These are phyloP conservation scores for Caradrina clavipalpis DNA, from an alignment of 2,888 invertebrate genomes.

Conservation along the genomic window DNA sequence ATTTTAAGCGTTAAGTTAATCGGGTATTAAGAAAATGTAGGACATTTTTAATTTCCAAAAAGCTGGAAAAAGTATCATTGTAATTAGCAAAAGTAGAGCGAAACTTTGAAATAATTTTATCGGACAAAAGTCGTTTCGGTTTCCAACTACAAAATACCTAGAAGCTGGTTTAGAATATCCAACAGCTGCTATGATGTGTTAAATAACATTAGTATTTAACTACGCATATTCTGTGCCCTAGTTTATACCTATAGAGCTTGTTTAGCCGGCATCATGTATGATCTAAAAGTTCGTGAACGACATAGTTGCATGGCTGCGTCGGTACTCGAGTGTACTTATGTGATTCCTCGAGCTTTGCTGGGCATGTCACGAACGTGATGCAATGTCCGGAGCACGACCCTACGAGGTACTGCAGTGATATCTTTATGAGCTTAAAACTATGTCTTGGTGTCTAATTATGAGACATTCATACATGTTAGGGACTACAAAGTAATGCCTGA, in stretches of 20 bases:
- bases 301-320: slow-evolving; percentile 51
- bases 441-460: slow-evolving; percentile 1
- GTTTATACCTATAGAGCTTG: not conserved
- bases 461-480: not conserved
- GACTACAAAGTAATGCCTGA: not conserved
- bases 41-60: too few species aligned
- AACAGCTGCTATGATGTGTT: not conserved
- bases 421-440: slow-evolving; percentile 24
- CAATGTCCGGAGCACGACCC: slow-evolving; percentile 56
- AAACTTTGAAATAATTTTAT: not conserved
- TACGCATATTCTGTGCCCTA: slow-evolving; percentile 10
- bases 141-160: not conserved
- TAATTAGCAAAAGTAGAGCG: not conserved
- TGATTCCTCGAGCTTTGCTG: slow-evolving; percentile 55
- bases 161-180: not conserved
- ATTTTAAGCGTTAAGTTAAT: too few species aligned
- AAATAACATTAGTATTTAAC: not conserved
- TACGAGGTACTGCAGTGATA: slow-evolving; percentile 13
- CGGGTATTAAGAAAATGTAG: too few species aligned
- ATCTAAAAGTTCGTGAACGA: slow-evolving; percentile 49
- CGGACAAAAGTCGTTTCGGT: not conserved
- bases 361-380: slow-evolving; percentile 57
- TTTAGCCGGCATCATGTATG: slow-evolving; percentile 12
- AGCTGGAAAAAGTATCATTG: too few species aligned
- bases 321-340: slow-evolving; percentile 35